A percentile compares a stretch with the other conserved stretches of the same genome.
These are phyloP conservation scores for Drosophila takahashii DNA, from an alignment of 1,140 invertebrate species.

Conservation along the genomic window DNA sequence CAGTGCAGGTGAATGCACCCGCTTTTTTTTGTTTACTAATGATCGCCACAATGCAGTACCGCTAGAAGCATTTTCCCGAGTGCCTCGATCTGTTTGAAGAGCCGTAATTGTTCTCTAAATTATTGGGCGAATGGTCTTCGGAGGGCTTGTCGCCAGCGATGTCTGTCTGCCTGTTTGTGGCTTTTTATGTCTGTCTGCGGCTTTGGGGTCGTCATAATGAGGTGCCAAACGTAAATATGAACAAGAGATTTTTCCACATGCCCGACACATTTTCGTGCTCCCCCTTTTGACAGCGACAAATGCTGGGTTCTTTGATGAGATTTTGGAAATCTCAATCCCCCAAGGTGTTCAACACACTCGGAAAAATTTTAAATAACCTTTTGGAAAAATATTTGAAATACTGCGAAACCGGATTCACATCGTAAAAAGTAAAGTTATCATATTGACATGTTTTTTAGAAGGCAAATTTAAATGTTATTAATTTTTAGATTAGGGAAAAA, in stretches of 20 bases:
- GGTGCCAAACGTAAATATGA: slow-evolving; percentile 73
- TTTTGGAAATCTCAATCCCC: slow-evolving; percentile 62
- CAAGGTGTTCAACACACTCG: slow-evolving; percentile 14
- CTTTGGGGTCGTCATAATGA: slow-evolving; percentile 74
- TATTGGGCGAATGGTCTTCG: slow-evolving; percentile 43
- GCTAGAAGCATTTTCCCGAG: slow-evolving; percentile 40
- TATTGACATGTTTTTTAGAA: too few species aligned
- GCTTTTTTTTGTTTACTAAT: slow-evolving; percentile 77
- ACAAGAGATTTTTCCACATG: slow-evolving; percentile 28
- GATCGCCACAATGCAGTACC: slow-evolving; percentile 65
- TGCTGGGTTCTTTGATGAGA: slow-evolving; percentile 71
- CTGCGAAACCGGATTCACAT: too few species aligned
- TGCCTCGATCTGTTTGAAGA: slow-evolving; percentile 54
- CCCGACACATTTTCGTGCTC: slow-evolving; percentile 30
- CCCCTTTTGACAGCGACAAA: slow-evolving; percentile 36
- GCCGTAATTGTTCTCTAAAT: slow-evolving; percentile 77
- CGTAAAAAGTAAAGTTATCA: too few species aligned
- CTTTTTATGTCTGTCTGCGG: slow-evolving; percentile 55
- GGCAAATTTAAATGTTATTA: too few species aligned
- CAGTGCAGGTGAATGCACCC: slow-evolving; percentile 71
- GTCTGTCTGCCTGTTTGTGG: slow-evolving; percentile 42
- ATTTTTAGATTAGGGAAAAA: too few species aligned
- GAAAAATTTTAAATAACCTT: not conserved
- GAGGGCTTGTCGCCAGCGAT: slow-evolving; percentile 64
- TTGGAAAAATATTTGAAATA: too few species aligned